Conservation (phyloP, 1,140 invertebrate genomes). For the Microvelia longipes region DNA sequence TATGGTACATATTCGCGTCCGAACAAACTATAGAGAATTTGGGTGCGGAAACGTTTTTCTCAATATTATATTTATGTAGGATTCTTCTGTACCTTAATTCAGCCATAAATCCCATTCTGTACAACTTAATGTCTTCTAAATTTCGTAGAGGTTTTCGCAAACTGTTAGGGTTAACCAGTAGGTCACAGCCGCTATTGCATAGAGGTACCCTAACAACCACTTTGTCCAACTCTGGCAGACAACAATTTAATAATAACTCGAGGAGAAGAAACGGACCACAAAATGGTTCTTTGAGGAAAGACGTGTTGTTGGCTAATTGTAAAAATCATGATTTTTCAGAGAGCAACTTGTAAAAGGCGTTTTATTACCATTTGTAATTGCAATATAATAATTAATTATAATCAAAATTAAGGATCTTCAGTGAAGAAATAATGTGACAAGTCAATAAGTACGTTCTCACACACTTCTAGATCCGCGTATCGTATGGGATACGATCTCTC, state of each 20-base stretch:
- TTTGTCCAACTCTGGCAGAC: slow-evolving; percentile 16
- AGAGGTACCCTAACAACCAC: slow-evolving; percentile 20
- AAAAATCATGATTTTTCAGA: neutral
- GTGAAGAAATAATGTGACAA: too few species aligned
- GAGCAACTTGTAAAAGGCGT: neutral
- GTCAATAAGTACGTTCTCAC: too few species aligned
- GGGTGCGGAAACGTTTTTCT: slow-evolving; percentile 57
- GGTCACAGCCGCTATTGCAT: slow-evolving; percentile 11
- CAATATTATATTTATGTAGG: slow-evolving; percentile 61
- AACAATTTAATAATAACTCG: neutral
- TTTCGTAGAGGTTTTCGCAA: slow-evolving; percentile 58
- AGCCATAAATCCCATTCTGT: slow-evolving; percentile 65
- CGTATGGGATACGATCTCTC: too few species aligned
- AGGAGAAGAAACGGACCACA: slow-evolving; percentile 9
- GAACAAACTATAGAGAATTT: slow-evolving; percentile 39
- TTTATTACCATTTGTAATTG: too few species aligned
- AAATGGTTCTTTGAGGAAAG: slow-evolving; percentile 30
- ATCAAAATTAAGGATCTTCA: too few species aligned
- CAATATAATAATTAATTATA: too few species aligned
- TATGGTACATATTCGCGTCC: slow-evolving; percentile 58
- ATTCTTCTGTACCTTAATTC: slow-evolving; percentile 78
- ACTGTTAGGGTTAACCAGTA: slow-evolving; percentile 36
- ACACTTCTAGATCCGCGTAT: too few species aligned
- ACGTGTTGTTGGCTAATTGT: slow-evolving; percentile 26
- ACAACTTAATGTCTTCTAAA: slow-evolving; percentile 72